Base-by-base conservation (phyloP, 2,113 vertebrate genomes). In the Sylvietta virens region DNA sequence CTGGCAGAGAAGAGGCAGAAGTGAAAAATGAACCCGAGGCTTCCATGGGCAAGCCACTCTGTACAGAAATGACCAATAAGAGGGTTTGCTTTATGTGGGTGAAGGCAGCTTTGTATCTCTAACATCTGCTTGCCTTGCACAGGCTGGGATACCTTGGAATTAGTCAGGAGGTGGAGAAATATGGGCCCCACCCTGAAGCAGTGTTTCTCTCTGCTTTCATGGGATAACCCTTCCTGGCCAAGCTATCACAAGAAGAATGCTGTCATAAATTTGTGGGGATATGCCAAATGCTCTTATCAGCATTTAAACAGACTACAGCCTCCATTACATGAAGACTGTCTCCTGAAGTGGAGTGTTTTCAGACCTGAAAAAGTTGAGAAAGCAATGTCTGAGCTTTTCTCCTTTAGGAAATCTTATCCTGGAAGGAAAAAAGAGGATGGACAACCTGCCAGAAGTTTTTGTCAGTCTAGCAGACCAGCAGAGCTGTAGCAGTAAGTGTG, bases 51-150 rank as follows among this genome's bases (percentile, higher is more conserved):
- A 90, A 81, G n/a, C 13, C 53, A 37, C 39, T 13, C 8, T 82
- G 10, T 28, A 76, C 65, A 60, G 28, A 60, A 88, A 51, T 72
- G 15, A 66, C 18, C 40, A 31, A 3, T 30, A 44, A 57, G 27
- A n/a, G 22, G 13, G 19, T 67, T 95, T 84, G 20, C 18, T 37
- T 92, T 80, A 57, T 39, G 48, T 69, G 61, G 39, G 50, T 39
- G 79, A 62, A 74, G 50, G 37, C n/a, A 76, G 61, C 45, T 93
- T 76, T 47, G 3, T 85, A 94, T 92, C 90, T 82, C 57, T 56
- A 51, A 53, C 18, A 90, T 94, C 85, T 80, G 78, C 81, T 92
- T 94, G 66, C 70, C 61, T 85, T 82, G 92, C 95, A 79, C 16
- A 48, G 48, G 27, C 57, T 85, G 21, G 70, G n/a, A 40, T 56